Evolutionary conservation across 2,797 vertebrate species (phyloP), one percentile per base, ranked within the genome.

Genomic region (Danio albolineatus): DNA sequence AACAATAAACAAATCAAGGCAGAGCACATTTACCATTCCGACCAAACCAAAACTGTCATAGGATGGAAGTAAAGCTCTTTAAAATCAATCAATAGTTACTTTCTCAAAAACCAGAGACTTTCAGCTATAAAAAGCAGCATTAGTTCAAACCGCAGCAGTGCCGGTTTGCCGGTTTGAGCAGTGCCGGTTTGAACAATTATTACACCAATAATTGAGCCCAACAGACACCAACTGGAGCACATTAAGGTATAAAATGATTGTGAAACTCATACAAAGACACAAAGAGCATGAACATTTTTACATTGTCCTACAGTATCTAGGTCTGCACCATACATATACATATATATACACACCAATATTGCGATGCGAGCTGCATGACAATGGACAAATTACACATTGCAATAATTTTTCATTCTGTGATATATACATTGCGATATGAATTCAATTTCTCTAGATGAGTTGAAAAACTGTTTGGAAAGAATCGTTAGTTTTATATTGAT

Each of bases 261-360:
- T 54, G 48, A 65, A 36, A 8, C 41, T 65, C 48, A 51, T 10
- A 14, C 51, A 56, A 57, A 57, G 38, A 66, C 10, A 14, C 51
- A 56, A 57, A 57, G 38, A 66, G 53, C 49, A 76, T 44, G 36
- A 65, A 56, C 49, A 62, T 9, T 10, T 38, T 39, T 70, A 19
- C 16, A 39, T 14, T 9, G 51, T 51, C 46, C 44, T 19, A n/a
- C n/a, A n/a, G n/a, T n/a, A 19, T 41, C 10, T n/a, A 28, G 3
- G 28, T 28, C 28, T 28, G 28, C 3, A 28, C 1, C 28, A 28
- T 28, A 28, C 3, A 28, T 28, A 28, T 28, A n/a, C n/a, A n/a
- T n/a, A n/a, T n/a, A n/a, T n/a, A n/a, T n/a, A n/a, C n/a, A 28
- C 28, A 28, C 28, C 28, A 3, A 28, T 28, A 28, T 3, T 28